These are phyloP conservation scores for Nysson spinosus DNA, from an alignment of 2,888 invertebrate species.

Conservation along the genomic window DNA sequence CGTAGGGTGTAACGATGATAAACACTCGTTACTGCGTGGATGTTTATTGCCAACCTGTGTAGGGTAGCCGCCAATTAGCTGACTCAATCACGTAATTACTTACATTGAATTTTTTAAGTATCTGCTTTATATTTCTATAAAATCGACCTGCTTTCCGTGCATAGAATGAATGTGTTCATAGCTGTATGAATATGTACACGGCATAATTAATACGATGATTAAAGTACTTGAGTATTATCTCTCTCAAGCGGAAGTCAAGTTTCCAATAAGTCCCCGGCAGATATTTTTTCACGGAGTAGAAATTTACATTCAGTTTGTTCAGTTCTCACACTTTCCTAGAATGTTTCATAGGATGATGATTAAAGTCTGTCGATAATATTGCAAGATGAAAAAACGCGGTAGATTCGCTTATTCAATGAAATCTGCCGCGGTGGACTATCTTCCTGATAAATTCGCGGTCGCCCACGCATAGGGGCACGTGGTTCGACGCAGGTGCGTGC, in stretches of 20 bases:
- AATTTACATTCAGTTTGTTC: no score
- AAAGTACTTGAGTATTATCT: no score
- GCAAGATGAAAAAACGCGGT: constrained; percentile 3
- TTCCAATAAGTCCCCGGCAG: no score
- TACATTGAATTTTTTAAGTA: constrained; percentile 48
- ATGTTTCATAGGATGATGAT: background rate
- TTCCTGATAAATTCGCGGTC: constrained; percentile 34
- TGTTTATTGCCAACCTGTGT: constrained; percentile 61
- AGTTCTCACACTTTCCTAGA: constrained; percentile 8
- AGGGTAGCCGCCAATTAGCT: constrained; percentile 56
- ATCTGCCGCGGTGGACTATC: constrained; percentile 19
- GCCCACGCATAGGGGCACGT: constrained; percentile 51
- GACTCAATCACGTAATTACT: constrained; percentile 62
- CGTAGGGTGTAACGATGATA: constrained; percentile 16
- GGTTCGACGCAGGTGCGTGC: constrained; percentile 52
- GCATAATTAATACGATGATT: no score
- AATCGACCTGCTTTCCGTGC: constrained; percentile 20
- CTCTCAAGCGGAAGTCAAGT: no score
- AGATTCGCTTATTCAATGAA: constrained; percentile 12
- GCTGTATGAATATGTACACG: no score
- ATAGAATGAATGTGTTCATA: no score
- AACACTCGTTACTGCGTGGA: constrained; percentile 53
- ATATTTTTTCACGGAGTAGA: no score
- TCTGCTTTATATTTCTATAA: constrained; percentile 22
- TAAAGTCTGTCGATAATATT: background rate